Percentiles rank a stretch among this genome's conserved stretches.
Evolutionary conservation across 2,113 vertebrate genomes (phyloP).

Genomic region (Ptyas mucosa): DNA sequence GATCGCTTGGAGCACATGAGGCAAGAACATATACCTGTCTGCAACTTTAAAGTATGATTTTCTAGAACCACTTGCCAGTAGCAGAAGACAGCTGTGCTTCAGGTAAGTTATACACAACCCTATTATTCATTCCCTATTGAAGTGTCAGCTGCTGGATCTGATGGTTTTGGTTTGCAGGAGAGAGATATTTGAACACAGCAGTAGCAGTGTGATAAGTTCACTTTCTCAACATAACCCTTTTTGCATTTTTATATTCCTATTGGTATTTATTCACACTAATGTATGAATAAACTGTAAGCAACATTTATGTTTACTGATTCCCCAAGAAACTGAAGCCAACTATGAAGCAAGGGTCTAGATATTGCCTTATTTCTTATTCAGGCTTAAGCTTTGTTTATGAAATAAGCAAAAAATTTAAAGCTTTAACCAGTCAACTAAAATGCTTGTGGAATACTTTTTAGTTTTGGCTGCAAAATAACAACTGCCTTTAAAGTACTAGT

Average conservation of each 20-base stretch:
- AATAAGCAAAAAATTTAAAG: background rate
- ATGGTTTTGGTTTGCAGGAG: background rate
- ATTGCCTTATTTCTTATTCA: background rate
- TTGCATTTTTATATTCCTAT: background rate
- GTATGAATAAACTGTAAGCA: background rate
- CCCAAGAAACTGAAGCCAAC: background rate
- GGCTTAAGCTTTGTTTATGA: background rate
- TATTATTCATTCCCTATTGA: background rate
- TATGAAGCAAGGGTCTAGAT: background rate
- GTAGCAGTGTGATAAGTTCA: background rate
- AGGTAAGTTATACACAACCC: background rate
- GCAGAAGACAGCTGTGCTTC: background rate
- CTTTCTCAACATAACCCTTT: background rate
- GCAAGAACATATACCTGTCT: background rate
- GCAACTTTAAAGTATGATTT: background rate
- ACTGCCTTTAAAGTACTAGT: background rate
- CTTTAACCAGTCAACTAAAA: background rate
- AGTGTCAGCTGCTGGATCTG: background rate
- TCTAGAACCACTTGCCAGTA: background rate
- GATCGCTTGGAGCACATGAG: background rate
- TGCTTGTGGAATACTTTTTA: background rate
- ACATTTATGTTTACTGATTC: background rate
- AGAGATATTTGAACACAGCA: background rate
- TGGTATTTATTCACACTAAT: background rate
- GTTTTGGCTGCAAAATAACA: background rate